Conservation (phyloP, 2,888 invertebrate species). For the Zhengitettix transpicula region DNA sequence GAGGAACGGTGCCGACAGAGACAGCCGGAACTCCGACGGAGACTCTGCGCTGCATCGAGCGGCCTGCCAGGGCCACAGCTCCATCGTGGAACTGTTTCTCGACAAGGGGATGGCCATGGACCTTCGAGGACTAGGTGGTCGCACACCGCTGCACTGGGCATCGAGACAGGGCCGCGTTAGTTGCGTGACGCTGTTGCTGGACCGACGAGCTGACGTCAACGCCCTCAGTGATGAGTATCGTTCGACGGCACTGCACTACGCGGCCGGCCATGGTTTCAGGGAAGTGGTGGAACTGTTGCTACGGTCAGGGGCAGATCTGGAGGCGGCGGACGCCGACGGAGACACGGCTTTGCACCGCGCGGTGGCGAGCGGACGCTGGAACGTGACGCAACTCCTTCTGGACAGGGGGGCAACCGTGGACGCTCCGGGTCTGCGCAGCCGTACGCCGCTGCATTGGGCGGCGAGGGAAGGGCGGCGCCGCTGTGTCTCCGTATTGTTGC, state of each 20-base stretch:
- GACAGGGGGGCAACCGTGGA: background rate
- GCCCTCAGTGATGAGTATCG: background rate
- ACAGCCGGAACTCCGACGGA: background rate
- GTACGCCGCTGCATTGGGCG: background rate
- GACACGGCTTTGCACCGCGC: background rate
- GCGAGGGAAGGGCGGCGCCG: background rate
- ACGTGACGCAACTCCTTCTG: background rate
- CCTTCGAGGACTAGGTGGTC: background rate
- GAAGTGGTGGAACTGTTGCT: background rate
- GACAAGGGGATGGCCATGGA: background rate
- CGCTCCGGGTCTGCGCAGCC: background rate
- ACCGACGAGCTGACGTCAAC: background rate
- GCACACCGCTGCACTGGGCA: background rate
- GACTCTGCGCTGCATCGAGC: background rate
- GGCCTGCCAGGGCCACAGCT: background rate
- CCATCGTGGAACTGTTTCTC: background rate
- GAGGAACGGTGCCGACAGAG: background rate
- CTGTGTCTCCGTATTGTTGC: background rate
- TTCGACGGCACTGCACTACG: background rate
- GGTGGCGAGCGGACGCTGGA: background rate
- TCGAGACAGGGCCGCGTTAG: background rate
- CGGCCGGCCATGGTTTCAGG: background rate
- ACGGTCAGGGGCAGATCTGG: background rate
- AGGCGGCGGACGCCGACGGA: background rate
- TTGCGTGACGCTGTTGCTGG: background rate